These are phyloP conservation scores for Coregonus clupeaformis DNA, from an alignment of 2,113 vertebrate genomes.

Conservation along the genomic window DNA sequence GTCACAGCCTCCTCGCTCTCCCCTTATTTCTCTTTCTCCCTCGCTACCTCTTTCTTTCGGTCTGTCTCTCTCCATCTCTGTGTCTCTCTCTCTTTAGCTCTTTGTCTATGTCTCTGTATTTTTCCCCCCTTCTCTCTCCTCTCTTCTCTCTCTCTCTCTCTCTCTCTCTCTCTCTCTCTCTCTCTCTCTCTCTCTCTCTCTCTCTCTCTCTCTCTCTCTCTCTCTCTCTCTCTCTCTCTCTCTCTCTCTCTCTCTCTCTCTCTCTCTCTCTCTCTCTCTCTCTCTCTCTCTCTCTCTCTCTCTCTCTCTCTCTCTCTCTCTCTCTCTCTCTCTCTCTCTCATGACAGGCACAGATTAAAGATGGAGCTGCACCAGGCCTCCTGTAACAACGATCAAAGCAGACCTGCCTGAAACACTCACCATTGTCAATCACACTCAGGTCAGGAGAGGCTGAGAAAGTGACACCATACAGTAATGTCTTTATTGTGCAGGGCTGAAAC, in stretches of 20 bases:
- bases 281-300: no score
- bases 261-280: no score
- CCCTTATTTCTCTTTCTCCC: background rate
- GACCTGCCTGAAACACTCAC: constrained; percentile 26
- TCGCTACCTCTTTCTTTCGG: no score
- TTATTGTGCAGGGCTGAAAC: constrained; percentile 41
- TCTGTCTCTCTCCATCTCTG: no score
- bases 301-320: background rate
- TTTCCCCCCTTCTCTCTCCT: background rate
- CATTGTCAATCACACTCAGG: constrained; percentile 36
- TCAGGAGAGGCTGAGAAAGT: constrained; percentile 45
- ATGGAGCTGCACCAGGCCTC: constrained; percentile 29
- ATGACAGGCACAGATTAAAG: background rate
- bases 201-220: no score
- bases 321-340: constrained; percentile 27
- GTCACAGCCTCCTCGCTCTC: constrained; percentile 58
- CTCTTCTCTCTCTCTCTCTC: no score
- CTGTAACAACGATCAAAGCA: constrained; percentile 8
- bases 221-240: no score
- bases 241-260: no score
- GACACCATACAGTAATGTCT: constrained; percentile 48
- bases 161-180: no score
- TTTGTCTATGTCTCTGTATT: no score
- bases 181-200: no score
- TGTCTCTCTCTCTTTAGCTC: no score